Conservation (phyloP, 2,113 vertebrate genomes). For the Vicugna pacos region DNA sequence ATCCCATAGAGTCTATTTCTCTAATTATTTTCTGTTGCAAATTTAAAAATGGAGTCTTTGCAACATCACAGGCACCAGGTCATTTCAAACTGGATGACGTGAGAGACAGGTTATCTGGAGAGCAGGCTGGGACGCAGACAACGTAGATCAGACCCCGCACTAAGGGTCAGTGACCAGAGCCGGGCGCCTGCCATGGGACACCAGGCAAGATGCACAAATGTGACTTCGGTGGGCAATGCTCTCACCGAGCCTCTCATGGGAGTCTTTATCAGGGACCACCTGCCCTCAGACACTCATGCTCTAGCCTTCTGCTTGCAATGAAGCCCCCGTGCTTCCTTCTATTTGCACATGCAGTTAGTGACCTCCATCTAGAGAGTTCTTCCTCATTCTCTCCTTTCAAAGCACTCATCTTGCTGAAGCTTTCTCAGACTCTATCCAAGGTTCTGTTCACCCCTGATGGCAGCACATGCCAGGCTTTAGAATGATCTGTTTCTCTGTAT, state of each 20-base stretch:
- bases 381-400: background rate
- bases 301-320: background rate
- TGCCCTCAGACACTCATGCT: background rate
- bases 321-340: background rate
- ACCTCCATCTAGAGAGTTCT: background rate
- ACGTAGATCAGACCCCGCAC: background rate
- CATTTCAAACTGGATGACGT: background rate
- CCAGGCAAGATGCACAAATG: background rate
- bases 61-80: background rate
- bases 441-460: background rate
- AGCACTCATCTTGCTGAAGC: background rate
- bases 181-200: fast-evolving
- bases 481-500: background rate
- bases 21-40: background rate
- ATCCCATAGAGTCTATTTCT: background rate
- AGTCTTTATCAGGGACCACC: background rate
- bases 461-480: background rate
- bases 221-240: no score
- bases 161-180: fast-evolving
- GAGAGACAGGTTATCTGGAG: background rate
- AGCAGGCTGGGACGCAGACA: no score
- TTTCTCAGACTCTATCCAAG: background rate
- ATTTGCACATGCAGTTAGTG: no score
- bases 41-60: background rate
- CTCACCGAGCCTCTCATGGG: background rate